These are phyloP conservation scores for Amia ocellicauda DNA, from an alignment of 2,113 vertebrate genomes.

Conservation along the genomic window DNA sequence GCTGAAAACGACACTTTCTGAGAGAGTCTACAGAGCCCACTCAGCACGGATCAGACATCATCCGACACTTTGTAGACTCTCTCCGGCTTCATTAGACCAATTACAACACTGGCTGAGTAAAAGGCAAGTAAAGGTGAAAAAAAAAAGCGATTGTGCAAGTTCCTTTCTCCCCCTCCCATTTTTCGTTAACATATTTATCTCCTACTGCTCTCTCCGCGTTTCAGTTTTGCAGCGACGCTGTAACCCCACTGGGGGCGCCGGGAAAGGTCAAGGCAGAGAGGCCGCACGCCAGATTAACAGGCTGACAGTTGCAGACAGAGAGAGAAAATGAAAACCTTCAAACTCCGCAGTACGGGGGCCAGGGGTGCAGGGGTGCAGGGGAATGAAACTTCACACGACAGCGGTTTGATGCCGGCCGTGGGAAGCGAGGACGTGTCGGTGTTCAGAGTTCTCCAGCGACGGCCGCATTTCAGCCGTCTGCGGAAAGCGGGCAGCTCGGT, in stretches of 20 bases:
- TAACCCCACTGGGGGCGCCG: conserved; percentile 1
- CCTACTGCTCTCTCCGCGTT: background rate
- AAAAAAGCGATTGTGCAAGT: conserved; percentile 29
- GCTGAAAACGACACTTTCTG: too few species aligned
- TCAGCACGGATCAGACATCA: too few species aligned
- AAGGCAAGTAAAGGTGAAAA: too few species aligned
- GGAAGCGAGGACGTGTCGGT: too few species aligned
- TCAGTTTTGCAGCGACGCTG: conserved; percentile 30
- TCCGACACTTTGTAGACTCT: conserved; percentile 26
- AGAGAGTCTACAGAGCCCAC: too few species aligned
- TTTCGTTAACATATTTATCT: too few species aligned
- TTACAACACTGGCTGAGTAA: conserved; percentile 36
- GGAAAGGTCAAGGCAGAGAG: conserved; percentile 43
- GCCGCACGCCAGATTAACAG: conserved; percentile 33
- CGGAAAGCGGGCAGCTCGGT: too few species aligned
- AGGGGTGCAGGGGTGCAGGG: conserved; percentile 16
- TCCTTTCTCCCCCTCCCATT: conserved; percentile 16
- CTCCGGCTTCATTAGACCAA: conserved; percentile 45
- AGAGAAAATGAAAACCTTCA: background rate
- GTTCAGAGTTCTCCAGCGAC: too few species aligned
- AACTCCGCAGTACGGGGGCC: background rate
- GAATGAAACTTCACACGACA: too few species aligned
- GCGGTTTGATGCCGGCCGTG: too few species aligned
- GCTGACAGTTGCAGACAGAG: conserved; percentile 27
- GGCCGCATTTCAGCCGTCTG: too few species aligned